Percentiles rank a stretch among this genome's conserved stretches.
Conservation (phyloP, 2,797 vertebrate species). For the Todus mexicanus region DNA sequence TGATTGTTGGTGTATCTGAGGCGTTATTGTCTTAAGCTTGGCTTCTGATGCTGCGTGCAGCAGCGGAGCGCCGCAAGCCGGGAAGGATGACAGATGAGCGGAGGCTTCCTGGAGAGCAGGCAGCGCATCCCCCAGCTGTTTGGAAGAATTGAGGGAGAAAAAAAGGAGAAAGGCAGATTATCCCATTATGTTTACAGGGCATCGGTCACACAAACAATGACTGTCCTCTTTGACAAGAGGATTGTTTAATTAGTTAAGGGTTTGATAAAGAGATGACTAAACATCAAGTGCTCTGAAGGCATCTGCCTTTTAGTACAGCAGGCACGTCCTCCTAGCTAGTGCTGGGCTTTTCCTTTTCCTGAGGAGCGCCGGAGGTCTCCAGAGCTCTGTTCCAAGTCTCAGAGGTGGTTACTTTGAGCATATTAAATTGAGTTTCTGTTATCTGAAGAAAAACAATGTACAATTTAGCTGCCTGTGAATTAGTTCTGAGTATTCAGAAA, state of each 20-base stretch:
- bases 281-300: slow-evolving; percentile 41
- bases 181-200: slow-evolving; percentile 56
- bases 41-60: slow-evolving; percentile 63
- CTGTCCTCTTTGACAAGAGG: slow-evolving; percentile 39
- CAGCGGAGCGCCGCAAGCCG: not conserved
- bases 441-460: not conserved
- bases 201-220: slow-evolving; percentile 37
- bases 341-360: not conserved
- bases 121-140: slow-evolving; percentile 52
- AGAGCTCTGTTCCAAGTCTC: not conserved
- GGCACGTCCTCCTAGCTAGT: not conserved
- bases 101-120: not conserved
- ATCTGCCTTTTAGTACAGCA: slow-evolving; percentile 33
- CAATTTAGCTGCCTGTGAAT: not conserved
- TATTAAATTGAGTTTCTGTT: not conserved
- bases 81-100: not conserved
- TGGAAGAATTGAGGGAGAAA: not conserved
- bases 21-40: slow-evolving; percentile 28
- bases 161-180: slow-evolving; percentile 40
- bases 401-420: not conserved
- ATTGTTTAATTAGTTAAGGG: slow-evolving; percentile 61
- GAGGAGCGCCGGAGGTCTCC: not conserved
- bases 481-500: not conserved
- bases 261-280: slow-evolving; percentile 58
- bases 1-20: not conserved